Conservation (phyloP, 2,888 invertebrate species). For the Campoplex capitator region DNA sequence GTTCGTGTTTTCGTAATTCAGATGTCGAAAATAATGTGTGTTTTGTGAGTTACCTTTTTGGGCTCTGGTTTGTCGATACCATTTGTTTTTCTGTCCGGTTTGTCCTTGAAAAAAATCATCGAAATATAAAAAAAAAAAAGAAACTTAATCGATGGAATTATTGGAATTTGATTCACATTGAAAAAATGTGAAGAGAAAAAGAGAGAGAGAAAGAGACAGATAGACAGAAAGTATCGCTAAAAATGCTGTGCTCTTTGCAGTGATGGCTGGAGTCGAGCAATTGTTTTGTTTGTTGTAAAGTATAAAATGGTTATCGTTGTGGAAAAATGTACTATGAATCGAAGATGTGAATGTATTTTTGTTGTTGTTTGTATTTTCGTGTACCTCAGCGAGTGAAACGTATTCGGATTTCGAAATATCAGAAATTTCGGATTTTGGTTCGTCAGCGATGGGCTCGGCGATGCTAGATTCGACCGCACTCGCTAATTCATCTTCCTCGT, state of each 20-base stretch:
- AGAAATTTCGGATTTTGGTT: slow-evolving; percentile 76
- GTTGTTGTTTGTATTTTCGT: slow-evolving; percentile 57
- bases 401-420: slow-evolving; percentile 67
- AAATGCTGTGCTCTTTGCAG: not conserved
- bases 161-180: not conserved
- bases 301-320: not conserved
- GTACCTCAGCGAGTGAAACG: slow-evolving; percentile 78
- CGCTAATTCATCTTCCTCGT: slow-evolving; percentile 78
- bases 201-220: not conserved
- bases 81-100: slow-evolving; percentile 80
- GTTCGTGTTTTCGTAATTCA: not conserved
- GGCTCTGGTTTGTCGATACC: slow-evolving; percentile 82
- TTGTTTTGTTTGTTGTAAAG: not conserved
- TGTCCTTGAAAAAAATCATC: slow-evolving; percentile 78
- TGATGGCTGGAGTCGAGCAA: not conserved
- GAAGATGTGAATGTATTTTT: slow-evolving; percentile 30
- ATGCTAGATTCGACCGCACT: slow-evolving; percentile 79
- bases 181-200: slow-evolving; percentile 5
- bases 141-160: slow-evolving; percentile 6
- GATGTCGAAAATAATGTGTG: slow-evolving; percentile 23
- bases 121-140: slow-evolving; percentile 71
- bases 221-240: not conserved
- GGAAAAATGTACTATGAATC: not conserved
- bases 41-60: slow-evolving; percentile 78
- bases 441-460: slow-evolving; percentile 77